phyloP scores from a whole-genome alignment of 2,113 vertebrate genomes.

The Panthera tigris region DNA sequence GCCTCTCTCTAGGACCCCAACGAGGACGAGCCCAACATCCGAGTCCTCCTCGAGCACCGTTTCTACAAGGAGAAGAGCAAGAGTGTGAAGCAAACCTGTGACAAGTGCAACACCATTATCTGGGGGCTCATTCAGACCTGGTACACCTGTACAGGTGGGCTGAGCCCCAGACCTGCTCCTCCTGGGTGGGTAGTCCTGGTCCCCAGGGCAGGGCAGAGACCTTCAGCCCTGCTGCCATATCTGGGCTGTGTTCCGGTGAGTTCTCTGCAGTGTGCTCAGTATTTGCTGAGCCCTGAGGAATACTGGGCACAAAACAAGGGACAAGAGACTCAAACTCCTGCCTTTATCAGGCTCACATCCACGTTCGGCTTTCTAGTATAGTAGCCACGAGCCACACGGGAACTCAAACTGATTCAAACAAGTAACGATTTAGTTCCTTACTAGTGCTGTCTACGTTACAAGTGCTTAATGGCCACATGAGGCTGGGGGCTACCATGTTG shows the following conservation, averaged over 20 bases:
- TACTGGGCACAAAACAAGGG: background rate
- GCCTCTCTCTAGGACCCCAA: slow-evolving; percentile 90
- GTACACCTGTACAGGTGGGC: slow-evolving; percentile 97
- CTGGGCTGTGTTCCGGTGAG: background rate
- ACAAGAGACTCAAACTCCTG: background rate
- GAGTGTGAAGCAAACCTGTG: slow-evolving; percentile 96
- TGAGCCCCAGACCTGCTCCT: accelerated
- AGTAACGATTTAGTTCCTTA: background rate
- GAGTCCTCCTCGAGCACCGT: slow-evolving; percentile 93
- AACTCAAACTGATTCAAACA: background rate
- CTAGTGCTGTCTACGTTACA: background rate
- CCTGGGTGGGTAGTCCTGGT: background rate
- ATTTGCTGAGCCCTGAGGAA: accelerated
- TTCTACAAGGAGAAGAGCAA: slow-evolving; percentile 99
- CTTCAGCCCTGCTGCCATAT: background rate
- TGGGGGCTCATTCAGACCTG: slow-evolving; percentile 99
- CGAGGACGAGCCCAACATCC: slow-evolving; percentile 95
- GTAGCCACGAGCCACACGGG: background rate
- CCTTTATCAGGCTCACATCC: background rate
- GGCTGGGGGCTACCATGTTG: accelerated
- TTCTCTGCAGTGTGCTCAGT: accelerated
- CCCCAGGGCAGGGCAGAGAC: background rate
- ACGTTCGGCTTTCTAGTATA: background rate
- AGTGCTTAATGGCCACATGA: background rate
- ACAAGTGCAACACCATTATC: slow-evolving; percentile 96